A percentile compares a stretch with the other conserved stretches of the same genome.
These are phyloP conservation scores for Luidia sarsii DNA, from an alignment of 53 echinoderm and acorn worm genomes.

Conservation along the genomic window DNA sequence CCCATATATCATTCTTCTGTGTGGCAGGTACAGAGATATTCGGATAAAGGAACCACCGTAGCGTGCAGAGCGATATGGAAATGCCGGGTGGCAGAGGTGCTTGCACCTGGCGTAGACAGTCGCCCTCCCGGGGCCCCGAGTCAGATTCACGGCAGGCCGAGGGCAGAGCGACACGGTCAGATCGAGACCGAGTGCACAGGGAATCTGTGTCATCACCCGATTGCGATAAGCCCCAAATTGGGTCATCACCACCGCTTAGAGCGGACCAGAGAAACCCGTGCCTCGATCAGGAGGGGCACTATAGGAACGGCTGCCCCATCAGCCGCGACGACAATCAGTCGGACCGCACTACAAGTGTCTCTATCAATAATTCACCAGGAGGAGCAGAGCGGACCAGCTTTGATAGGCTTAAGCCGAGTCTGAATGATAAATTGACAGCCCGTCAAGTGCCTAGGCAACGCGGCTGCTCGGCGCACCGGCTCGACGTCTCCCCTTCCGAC, in stretches of 20 bases:
- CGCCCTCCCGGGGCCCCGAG: neutral
- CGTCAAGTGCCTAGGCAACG: neutral
- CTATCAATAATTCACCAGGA: slow-evolving; percentile 21
- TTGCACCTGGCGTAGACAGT: neutral
- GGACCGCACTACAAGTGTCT: neutral
- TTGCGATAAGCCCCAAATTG: slow-evolving; percentile 3
- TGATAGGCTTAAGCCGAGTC: neutral
- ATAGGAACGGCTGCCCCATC: no score
- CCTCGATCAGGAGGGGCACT: no score
- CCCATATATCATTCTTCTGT: neutral
- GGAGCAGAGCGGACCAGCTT: neutral
- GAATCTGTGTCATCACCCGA: neutral
- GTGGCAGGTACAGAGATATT: slow-evolving; percentile 15
- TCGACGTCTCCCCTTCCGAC: neutral
- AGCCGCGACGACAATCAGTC: no score
- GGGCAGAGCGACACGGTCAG: neutral
- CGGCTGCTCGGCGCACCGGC: neutral
- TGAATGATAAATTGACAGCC: neutral
- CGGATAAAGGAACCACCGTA: neutral
- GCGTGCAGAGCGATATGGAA: slow-evolving; percentile 34
- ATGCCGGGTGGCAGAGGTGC: neutral
- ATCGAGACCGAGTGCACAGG: neutral
- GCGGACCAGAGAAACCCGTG: no score
- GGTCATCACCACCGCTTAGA: slow-evolving; percentile 18
- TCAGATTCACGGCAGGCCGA: neutral